Conservation (phyloP, 2,888 invertebrate species). For the Chalcis sispes region DNA sequence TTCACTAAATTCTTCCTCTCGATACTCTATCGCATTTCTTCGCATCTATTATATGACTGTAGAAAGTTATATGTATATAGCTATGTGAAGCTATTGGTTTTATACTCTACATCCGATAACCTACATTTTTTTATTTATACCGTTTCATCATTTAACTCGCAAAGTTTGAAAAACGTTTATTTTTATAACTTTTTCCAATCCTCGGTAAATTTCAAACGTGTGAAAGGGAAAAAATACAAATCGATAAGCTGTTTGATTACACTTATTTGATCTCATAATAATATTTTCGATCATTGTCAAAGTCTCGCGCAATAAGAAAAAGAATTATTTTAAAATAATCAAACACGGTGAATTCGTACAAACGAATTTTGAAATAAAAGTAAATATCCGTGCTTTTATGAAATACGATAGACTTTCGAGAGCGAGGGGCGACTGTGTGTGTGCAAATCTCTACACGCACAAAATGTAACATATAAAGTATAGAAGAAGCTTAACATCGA, state of each 20-base stretch:
- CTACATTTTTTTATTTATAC: slow-evolving; percentile 8
- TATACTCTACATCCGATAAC: slow-evolving; percentile 20
- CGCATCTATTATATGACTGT: slow-evolving; percentile 43
- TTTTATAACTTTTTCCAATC: slow-evolving; percentile 21
- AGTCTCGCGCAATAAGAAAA: too few species aligned
- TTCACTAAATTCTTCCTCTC: slow-evolving; percentile 48
- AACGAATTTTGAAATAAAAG: too few species aligned
- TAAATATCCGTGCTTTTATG: too few species aligned
- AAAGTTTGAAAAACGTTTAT: slow-evolving; percentile 11
- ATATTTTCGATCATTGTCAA: slow-evolving; percentile 1
- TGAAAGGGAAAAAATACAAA: slow-evolving; percentile 24
- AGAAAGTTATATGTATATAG: neutral
- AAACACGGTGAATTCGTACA: too few species aligned
- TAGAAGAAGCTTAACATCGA: neutral
- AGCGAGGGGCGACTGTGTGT: too few species aligned
- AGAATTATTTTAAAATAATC: too few species aligned
- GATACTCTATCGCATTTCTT: slow-evolving; percentile 48
- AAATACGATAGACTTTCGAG: too few species aligned
- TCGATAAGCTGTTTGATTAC: slow-evolving; percentile 5
- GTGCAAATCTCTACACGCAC: neutral
- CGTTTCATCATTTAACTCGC: slow-evolving; percentile 24
- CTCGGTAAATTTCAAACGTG: neutral
- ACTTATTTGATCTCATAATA: too few species aligned
- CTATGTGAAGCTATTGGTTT: slow-evolving; percentile 1
- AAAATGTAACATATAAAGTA: too few species aligned